A percentile compares a stretch with the other conserved stretches of the same genome.
These are phyloP conservation scores for Adineta ricciae DNA, from an alignment of 2,888 invertebrate genomes.

Conservation along the genomic window DNA sequence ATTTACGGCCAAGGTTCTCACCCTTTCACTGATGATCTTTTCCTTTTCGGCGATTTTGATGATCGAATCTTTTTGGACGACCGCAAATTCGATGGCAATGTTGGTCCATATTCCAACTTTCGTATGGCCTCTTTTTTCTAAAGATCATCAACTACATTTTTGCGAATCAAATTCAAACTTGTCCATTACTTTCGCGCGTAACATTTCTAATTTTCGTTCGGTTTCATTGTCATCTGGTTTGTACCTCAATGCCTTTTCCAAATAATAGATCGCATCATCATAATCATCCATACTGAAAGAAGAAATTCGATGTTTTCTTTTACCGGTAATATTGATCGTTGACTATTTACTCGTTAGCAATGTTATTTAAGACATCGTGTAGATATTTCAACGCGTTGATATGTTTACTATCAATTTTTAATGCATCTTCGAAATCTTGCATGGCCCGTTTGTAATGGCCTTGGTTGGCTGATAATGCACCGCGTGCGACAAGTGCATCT, in stretches of 20 bases:
- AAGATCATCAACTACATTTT: background rate
- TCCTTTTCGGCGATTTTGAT: background rate
- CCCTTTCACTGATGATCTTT: background rate
- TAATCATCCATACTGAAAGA: background rate
- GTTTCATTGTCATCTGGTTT: conserved; percentile 3
- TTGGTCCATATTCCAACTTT: conserved; percentile 13
- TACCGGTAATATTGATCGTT: background rate
- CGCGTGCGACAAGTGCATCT: background rate
- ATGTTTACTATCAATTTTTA: background rate
- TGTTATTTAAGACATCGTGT: background rate
- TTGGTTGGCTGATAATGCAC: conserved; percentile 1
- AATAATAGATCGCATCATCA: background rate
- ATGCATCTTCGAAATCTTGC: background rate
- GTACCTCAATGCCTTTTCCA: background rate
- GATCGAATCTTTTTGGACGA: background rate
- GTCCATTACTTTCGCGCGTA: background rate
- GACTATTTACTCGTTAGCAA: background rate
- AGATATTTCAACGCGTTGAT: background rate
- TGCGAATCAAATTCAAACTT: background rate
- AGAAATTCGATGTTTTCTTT: background rate
- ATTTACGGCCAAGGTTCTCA: background rate
- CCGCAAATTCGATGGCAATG: background rate
- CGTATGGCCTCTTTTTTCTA: background rate
- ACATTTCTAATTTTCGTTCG: background rate
- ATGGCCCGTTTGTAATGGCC: conserved; percentile 14